Evolutionary conservation across 2,113 vertebrate species (phyloP), one percentile per base, ranked within the genome.

Genomic region (Siphamia tubifer): DNA sequence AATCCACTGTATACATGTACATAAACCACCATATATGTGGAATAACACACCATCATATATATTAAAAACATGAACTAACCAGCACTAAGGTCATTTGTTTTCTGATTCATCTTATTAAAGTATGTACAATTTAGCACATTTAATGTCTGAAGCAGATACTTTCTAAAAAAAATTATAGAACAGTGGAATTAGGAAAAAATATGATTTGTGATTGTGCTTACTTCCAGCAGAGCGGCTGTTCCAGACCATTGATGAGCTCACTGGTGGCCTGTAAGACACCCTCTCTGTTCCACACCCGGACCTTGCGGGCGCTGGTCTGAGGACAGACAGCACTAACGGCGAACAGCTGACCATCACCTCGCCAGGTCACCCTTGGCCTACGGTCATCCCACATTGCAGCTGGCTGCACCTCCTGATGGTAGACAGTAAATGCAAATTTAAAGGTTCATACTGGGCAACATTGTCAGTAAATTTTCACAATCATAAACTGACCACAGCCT

Each of bases 261-360:
- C 96, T 98, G 51, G 98, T 99, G 35, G 96, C 94, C 67, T 99
- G 98, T 28, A 99, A 87, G 55, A 95, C 91, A 13, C 97, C 94
- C 68, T 99, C 98, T 43, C 87, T 63, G 82, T 77, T 88, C 84
- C 82, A 90, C 43, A 90, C 81, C 20, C 84, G 79, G 13, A 88
- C 79, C 55, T 80, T 84, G 15, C 79, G 64, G 83, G 80, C 94
- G 92, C 97, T 95, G 67, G 93, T 94, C 43, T 89, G 88, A 54
- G 89, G 93, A 74, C 97, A 99, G 54, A 98, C 58, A 34, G 93
- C 87, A 19, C 96, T 93, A 77, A 99, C 92, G 6, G 96, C 96
- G 90, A 99, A 95, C 58, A 96, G 94, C 52, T 98, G 96, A 0
- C 98, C 97, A 0, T 99, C 98, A 0, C 96, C 97, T 85, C 96